Percentiles rank a stretch among this genome's conserved stretches.
These are phyloP conservation scores for Nautilus pompilius DNA, from an alignment of 1,140 invertebrate genomes.

Conservation along the genomic window DNA sequence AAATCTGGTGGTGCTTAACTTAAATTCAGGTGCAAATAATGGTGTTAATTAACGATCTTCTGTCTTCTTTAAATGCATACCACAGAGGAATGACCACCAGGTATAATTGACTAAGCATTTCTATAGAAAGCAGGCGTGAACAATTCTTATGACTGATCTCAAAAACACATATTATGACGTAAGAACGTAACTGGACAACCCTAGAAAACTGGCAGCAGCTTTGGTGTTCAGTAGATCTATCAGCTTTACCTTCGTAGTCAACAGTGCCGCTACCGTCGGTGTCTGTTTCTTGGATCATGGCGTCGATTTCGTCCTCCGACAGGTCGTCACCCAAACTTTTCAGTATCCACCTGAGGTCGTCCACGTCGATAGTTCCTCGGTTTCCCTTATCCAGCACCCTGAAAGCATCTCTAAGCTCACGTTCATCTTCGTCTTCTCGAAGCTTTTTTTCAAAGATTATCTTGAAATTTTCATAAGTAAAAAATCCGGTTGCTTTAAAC, in stretches of 20 bases:
- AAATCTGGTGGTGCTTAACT: no score
- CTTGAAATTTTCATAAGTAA: slow-evolving; percentile 51
- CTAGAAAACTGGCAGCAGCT: no score
- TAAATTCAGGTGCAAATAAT: no score
- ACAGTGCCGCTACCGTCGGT: slow-evolving; percentile 56
- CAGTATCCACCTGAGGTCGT: slow-evolving; percentile 53
- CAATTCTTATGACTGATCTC: no score
- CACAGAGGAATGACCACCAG: no score
- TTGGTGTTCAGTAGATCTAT: no score
- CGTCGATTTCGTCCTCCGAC: slow-evolving; percentile 56
- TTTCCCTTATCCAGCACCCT: slow-evolving; percentile 55
- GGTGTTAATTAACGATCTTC: no score
- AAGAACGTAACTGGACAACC: no score
- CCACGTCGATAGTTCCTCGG: slow-evolving; percentile 52
- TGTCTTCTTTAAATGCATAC: no score
- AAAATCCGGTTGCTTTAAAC: slow-evolving; percentile 40
- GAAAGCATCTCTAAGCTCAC: slow-evolving; percentile 56
- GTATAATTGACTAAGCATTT: no score
- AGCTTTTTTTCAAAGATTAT: slow-evolving; percentile 49
- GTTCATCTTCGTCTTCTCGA: slow-evolving; percentile 54
- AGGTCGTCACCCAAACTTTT: slow-evolving; percentile 53
- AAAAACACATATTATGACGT: no score
- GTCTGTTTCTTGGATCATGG: slow-evolving; percentile 56
- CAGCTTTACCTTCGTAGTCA: slow-evolving; percentile 58
- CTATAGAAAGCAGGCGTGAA: no score